Conservation (phyloP, 2,888 invertebrate genomes). For the Cheilosia vernalis region DNA sequence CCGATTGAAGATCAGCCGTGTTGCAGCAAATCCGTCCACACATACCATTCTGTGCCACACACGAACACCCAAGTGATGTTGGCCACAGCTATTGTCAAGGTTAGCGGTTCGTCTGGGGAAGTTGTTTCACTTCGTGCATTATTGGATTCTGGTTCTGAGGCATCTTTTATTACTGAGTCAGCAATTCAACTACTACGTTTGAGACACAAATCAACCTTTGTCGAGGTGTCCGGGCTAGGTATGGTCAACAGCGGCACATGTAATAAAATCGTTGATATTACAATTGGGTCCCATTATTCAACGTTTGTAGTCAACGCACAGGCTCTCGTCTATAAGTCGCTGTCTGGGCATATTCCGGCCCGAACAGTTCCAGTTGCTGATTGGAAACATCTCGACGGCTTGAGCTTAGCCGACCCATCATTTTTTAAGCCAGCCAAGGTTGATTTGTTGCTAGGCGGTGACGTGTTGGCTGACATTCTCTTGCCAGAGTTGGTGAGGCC, state of each 20-base stretch:
- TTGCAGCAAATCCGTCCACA: too few relatives aligned
- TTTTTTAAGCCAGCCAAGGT: slow-evolving; percentile 23
- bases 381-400: slow-evolving; percentile 19
- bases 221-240: slow-evolving; percentile 35
- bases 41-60: too few relatives aligned
- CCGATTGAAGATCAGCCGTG: too few relatives aligned
- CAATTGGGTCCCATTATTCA: slow-evolving; percentile 2
- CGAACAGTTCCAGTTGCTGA: slow-evolving; percentile 7
- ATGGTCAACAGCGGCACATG: slow-evolving; percentile 26
- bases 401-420: slow-evolving; percentile 18
- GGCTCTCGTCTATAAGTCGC: slow-evolving; percentile 25
- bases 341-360: slow-evolving; percentile 26
- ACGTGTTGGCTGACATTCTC: slow-evolving; percentile 18
- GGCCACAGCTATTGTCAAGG: slow-evolving; percentile 9
- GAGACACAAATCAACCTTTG: neutral
- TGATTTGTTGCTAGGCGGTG: slow-evolving; percentile 23
- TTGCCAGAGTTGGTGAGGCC: slow-evolving; percentile 17
- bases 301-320: neutral
- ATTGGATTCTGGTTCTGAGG: neutral
- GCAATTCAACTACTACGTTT: neutral
- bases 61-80: slow-evolving; percentile 6
- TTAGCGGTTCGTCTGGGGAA: slow-evolving; percentile 2
- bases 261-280: slow-evolving; percentile 15
- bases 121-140: slow-evolving; percentile 13
- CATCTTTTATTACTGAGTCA: slow-evolving; percentile 16